Percentiles rank a stretch among this genome's conserved stretches.
phyloP scores from a whole-genome alignment of 1,140 invertebrate species.

The Pseudomyrmex sp. region DNA sequence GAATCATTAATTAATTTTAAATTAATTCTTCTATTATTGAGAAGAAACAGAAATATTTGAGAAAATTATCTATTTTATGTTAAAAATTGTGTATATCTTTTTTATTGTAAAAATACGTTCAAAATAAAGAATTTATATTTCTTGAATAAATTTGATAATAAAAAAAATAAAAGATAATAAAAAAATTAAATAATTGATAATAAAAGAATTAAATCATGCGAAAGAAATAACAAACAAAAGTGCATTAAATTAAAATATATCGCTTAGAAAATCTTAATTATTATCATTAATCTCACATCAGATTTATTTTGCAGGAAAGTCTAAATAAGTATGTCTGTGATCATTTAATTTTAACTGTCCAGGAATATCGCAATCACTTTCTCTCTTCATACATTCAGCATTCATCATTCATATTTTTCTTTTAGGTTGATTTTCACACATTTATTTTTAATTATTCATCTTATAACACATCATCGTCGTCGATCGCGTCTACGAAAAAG shows the following conservation, averaged over 20 bases:
- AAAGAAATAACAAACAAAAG: neutral
- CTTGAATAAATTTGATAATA: neutral
- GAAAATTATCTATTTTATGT: no score
- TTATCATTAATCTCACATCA: neutral
- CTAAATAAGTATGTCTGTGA: neutral
- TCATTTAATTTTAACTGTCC: constrained; percentile 5
- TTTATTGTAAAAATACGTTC: neutral
- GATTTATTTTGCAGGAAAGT: neutral
- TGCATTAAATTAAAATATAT: neutral
- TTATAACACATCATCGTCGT: neutral
- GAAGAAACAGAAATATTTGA: neutral
- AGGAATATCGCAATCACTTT: constrained; percentile 7
- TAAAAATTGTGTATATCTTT: no score
- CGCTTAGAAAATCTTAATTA: constrained; percentile 16
- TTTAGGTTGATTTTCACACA: no score
- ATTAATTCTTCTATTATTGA: constrained; percentile 7
- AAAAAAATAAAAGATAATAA: neutral
- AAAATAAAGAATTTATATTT: constrained; percentile 5
- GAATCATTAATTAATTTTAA: neutral
- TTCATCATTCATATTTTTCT: no score
- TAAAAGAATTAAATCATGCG: neutral
- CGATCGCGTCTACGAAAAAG: neutral
- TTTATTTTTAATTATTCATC: neutral
- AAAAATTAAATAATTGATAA: neutral
- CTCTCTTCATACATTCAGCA: neutral